Evolutionary conservation across 2,113 vertebrate genomes (phyloP), one percentile per base, ranked within the genome.

Genomic region (Callopanchax toddi): DNA sequence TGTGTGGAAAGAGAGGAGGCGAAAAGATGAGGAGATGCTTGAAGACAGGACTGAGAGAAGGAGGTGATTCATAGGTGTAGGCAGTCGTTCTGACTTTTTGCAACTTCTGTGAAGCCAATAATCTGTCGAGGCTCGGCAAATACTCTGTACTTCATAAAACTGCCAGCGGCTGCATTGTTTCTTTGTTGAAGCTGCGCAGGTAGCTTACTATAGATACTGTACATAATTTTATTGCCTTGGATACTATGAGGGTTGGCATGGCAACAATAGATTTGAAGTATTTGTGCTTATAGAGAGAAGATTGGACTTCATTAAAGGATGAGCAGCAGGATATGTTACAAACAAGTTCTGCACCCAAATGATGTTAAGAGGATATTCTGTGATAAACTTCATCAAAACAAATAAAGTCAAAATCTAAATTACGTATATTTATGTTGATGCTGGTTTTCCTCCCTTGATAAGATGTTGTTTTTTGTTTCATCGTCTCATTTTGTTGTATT

Each of bases 31-130:
- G 34, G 53, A 67, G 65, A 69, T 54, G 67, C 53, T 73, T 60
- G 55, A 64, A 63, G 62, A 60, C 44, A 39, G 73, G 29, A 59
- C 12, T 29, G 23, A 45, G 68, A 61, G 63, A 64, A 53, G 66
- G 67, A 62, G 71, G 67, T 90, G 82, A 89, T 85, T 87, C 83
- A 85, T 65, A 26, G 66, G 54, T 40, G 76, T 77, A 80, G 78
- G 80, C 75, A 78, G 71, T 37, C 49, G 39, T 40, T 76, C 75
- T 60, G 58, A 66, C 70, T 84, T 79, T 68, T 59, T 72, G 55
- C 76, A 82, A 25, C 67, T 63, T 69, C 81, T 82, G 79, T 70
- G 81, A 82, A 88, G 81, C 76, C 71, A 74, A 71, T 85, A 78
- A 76, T 78, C 69, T 65, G 64, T 57, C 76, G 56, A 53, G 68